A percentile compares a stretch with the other conserved stretches of the same genome.
Evolutionary conservation across 2,113 vertebrate genomes (phyloP).

Genomic region (Nothocercus julius): DNA sequence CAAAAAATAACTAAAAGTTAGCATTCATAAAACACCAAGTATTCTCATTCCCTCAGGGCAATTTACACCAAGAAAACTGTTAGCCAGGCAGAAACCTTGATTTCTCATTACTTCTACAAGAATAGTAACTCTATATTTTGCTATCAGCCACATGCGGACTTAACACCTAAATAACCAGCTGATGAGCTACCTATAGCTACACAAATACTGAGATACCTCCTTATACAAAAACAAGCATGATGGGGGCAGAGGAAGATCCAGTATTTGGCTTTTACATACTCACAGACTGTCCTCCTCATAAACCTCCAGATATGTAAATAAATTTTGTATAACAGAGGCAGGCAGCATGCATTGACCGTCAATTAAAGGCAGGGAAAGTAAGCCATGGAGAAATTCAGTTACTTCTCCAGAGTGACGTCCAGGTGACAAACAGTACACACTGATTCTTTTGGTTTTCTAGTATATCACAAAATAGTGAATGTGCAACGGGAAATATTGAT

Average conservation of each 20-base stretch:
- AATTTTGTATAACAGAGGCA: neutral
- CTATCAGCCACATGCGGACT: neutral
- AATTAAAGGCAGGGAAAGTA: neutral
- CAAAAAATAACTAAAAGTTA: neutral
- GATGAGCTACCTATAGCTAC: too few relatives aligned
- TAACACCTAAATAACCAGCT: neutral
- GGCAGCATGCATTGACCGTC: neutral
- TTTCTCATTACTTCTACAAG: accelerated
- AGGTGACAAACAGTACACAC: neutral
- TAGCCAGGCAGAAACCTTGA: neutral
- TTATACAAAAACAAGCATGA: neutral
- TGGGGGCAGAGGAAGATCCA: neutral
- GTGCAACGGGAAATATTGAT: neutral
- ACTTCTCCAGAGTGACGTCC: neutral
- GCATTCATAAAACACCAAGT: neutral
- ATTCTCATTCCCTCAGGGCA: neutral
- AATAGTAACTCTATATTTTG: neutral
- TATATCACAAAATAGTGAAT: neutral
- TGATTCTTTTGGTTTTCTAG: neutral
- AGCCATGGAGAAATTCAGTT: neutral
- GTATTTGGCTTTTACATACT: neutral
- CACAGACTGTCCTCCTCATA: neutral
- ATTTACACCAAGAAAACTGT: neutral
- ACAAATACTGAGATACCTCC: neutral
- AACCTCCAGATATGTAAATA: neutral